phyloP scores from a whole-genome alignment of 2,113 vertebrate species.

The Rana temporaria region DNA sequence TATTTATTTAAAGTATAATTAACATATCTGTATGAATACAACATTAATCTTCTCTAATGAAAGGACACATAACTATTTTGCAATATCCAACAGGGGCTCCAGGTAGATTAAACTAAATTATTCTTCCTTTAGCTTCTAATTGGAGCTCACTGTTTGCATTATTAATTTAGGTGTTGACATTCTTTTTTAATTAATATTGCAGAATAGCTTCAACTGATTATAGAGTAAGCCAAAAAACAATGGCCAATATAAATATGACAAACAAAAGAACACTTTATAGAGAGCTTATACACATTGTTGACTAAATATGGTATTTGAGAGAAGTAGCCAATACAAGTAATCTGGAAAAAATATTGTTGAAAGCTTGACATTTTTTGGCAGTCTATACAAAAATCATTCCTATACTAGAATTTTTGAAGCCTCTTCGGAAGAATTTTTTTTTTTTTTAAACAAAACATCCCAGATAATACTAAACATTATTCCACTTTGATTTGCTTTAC shows the following conservation, averaged over 20 bases:
- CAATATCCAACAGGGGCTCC: conserved; percentile 27
- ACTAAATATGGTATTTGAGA: too few species aligned
- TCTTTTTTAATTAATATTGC: conserved; percentile 33
- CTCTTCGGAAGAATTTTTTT: too few species aligned
- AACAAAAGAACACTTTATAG: not conserved
- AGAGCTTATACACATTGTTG: not conserved
- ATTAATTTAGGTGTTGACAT: conserved; percentile 28
- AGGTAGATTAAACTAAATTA: conserved; percentile 36
- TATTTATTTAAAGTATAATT: conserved; percentile 16
- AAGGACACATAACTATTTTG: conserved; percentile 16
- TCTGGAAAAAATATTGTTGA: too few species aligned
- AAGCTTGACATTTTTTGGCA: too few species aligned
- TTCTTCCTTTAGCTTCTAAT: not conserved
- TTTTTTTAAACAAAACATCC: too few species aligned
- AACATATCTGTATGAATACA: conserved; percentile 26
- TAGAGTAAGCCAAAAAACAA: not conserved
- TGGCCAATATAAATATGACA: not conserved
- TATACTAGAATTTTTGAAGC: too few species aligned
- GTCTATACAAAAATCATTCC: too few species aligned
- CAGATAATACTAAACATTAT: too few species aligned
- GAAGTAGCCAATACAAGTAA: too few species aligned
- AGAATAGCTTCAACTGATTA: conserved; percentile 5
- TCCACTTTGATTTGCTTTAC: too few species aligned
- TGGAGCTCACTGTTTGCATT: conserved; percentile 6
- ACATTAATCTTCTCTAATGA: conserved; percentile 33